Conservation (phyloP, 2,888 invertebrate species). For the Drosophila stalkeri region DNA sequence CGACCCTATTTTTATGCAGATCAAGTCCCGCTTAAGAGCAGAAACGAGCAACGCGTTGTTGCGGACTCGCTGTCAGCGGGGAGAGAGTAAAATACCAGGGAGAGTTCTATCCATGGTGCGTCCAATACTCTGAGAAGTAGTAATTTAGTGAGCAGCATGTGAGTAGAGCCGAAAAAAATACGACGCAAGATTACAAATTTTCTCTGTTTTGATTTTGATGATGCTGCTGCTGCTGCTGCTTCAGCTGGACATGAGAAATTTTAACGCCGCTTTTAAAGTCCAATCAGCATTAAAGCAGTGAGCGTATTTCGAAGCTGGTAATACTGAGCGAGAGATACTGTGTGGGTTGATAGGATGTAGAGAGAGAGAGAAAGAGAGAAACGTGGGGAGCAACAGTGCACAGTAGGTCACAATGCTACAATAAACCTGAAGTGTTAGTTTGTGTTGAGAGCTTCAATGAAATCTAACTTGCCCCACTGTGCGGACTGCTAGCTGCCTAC, state of each 20-base stretch:
- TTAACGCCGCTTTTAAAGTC: slow-evolving; percentile 64
- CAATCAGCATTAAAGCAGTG: slow-evolving; percentile 67
- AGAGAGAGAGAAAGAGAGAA: slow-evolving; percentile 7
- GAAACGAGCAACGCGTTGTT: slow-evolving; percentile 39
- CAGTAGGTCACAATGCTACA: slow-evolving; percentile 35
- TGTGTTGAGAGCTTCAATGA: not conserved
- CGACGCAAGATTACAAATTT: slow-evolving; percentile 74
- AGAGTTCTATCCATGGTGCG: slow-evolving; percentile 64
- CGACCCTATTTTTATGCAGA: slow-evolving; percentile 78
- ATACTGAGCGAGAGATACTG: slow-evolving; percentile 36
- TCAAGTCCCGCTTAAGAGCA: slow-evolving; percentile 80
- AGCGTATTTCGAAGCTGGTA: slow-evolving; percentile 66
- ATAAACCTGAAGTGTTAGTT: slow-evolving; percentile 2
- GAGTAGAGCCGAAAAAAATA: slow-evolving; percentile 49
- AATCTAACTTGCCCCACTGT: slow-evolving; percentile 48
- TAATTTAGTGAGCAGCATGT: slow-evolving; percentile 63
- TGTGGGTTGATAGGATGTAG: slow-evolving; percentile 16
- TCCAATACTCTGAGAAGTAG: slow-evolving; percentile 66
- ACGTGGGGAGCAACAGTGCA: slow-evolving; percentile 26
- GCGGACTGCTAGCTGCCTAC: slow-evolving; percentile 32
- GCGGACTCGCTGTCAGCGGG: slow-evolving; percentile 30
- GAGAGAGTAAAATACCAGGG: slow-evolving; percentile 65
- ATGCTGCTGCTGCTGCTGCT: slow-evolving; percentile 52
- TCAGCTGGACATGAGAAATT: slow-evolving; percentile 60
- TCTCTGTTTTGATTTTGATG: slow-evolving; percentile 74